phyloP scores from a whole-genome alignment of 1,140 invertebrate genomes.

The Brachionus rotundiformis region DNA sequence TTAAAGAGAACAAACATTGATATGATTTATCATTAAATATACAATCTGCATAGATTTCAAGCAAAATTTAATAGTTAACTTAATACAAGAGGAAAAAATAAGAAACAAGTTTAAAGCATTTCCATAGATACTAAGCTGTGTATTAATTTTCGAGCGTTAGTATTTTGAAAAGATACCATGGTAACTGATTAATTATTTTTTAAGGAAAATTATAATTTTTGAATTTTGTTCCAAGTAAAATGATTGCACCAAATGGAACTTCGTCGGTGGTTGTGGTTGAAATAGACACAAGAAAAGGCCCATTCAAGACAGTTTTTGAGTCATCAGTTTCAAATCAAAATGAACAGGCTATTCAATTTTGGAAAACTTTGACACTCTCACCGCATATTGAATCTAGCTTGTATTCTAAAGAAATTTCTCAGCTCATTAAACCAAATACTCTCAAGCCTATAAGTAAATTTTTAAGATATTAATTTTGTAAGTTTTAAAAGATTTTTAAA shows the following conservation, averaged over 20 bases:
- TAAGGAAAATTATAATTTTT: background rate
- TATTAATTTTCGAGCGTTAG: conserved; percentile 11
- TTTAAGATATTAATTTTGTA: background rate
- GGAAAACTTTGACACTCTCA: conserved; percentile 39
- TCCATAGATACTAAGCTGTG: background rate
- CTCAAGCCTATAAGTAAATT: conserved; percentile 34
- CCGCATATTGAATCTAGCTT: conserved; percentile 51
- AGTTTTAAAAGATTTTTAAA: background rate
- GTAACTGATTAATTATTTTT: background rate
- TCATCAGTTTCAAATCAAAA: conserved; percentile 25
- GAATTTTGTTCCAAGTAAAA: background rate
- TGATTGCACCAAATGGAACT: background rate
- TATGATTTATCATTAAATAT: background rate
- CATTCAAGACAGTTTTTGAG: conserved; percentile 27
- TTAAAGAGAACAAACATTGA: background rate
- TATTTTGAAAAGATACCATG: background rate
- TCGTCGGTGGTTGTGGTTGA: conserved; percentile 50
- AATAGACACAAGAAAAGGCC: conserved; percentile 47
- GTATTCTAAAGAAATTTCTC: conserved; percentile 48
- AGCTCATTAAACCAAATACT: conserved; percentile 12
- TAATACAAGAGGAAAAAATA: background rate
- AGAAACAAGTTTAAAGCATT: background rate
- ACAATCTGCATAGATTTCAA: background rate
- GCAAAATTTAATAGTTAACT: conserved; percentile 20
- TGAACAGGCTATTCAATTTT: conserved; percentile 46